Base-by-base conservation (phyloP, 2,888 invertebrate genomes). In the Capitulum mitella region DNA sequence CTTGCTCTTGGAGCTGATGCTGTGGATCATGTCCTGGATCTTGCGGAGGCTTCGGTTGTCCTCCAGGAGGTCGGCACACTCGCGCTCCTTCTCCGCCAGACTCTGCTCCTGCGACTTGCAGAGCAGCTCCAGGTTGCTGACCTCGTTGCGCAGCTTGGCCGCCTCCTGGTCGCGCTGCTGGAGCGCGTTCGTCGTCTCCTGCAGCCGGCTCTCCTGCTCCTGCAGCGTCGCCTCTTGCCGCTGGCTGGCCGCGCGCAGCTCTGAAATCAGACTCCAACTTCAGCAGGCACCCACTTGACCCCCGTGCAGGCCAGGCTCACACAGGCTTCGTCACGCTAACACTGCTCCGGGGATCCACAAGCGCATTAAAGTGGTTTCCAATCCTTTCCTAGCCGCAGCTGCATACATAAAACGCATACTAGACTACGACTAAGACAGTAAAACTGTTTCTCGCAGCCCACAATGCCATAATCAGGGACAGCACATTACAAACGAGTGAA, bases 1-100 rank as follows among this genome's bases (percentile, higher is more conserved):
- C 70, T 70, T 70, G 37, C 8, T 40, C 70, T 70, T 70, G 37
- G 29, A 29, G 70, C 70, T 70, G 70, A 81, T 81, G 77, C 81
- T 80, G 58, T 81, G 81, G 32, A 81, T 81, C 80, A 81, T 79
- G 76, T 81, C 81, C 58, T 80, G 80, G 54, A 81, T 81, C 34
- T 79, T 79, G 32, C 78, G 74, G 61, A 81, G 78, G 34, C 78
- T 77, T 19, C 48, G 46, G 54, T 79, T 78, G 29, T 79, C 79
- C n/a, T 78, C 78, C 26, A 75, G 34, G 43, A 81, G 76, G 16
- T 80, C 78, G 22, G 80, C 81, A 32, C 79, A 76, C 32, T 81
- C 78, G 29, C n/a, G 48, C 32, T 81, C 81, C 64, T 80, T 81
- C 32, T 79, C 80, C n/a, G 80, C 70, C 64, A 81, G 54, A 32